Conservation (phyloP, 1,140 invertebrate genomes). For the Pseudachorutes palmiensis region DNA sequence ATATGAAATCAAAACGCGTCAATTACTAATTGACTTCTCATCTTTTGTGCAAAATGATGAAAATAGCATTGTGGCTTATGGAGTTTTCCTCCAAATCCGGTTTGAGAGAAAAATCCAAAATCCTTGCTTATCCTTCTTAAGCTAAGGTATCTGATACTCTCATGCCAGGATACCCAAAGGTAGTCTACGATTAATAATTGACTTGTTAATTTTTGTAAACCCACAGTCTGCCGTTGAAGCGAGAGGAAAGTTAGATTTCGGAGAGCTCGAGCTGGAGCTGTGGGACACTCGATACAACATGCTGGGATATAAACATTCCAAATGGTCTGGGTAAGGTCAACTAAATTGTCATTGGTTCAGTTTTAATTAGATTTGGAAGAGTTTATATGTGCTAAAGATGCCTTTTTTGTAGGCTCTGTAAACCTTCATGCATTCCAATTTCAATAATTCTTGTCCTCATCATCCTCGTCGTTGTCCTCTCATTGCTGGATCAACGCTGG, state of each 20-base stretch:
- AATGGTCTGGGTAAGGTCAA: constrained; percentile 35
- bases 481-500: constrained; percentile 56
- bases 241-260: constrained; percentile 43
- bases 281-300: constrained; percentile 33
- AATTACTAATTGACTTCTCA: no score
- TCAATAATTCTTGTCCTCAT: constrained; percentile 65
- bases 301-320: constrained; percentile 29
- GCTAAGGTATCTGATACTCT: no score
- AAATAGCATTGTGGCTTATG: no score
- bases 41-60: no score
- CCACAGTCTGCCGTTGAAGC: constrained; percentile 50
- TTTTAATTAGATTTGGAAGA: not conserved
- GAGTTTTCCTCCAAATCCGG: no score
- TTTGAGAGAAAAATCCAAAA: no score
- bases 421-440: constrained; percentile 69
- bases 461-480: constrained; percentile 63
- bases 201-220: constrained; percentile 39
- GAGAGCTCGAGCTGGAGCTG: constrained; percentile 35
- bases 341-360: not conserved
- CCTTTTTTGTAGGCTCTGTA: constrained; percentile 49
- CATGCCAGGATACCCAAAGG: no score
- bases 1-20: no score
- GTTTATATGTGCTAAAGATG: not conserved
- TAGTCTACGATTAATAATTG: no score
- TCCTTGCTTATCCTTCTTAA: no score